Evolutionary conservation across 2,888 invertebrate genomes (phyloP).

Genomic region (Drosophila borborema): DNA sequence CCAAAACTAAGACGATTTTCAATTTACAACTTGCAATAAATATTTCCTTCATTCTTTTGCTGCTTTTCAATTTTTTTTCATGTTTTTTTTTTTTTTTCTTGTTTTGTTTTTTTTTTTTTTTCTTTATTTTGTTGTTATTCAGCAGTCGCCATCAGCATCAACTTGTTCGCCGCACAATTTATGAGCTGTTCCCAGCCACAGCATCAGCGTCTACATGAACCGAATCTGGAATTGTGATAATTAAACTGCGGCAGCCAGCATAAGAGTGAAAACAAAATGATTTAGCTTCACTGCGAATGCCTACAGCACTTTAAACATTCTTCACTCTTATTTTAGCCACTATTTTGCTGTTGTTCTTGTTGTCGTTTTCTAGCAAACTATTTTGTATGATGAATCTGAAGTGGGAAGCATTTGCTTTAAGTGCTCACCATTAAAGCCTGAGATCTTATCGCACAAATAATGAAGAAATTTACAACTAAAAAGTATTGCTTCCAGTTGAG

Average conservation of each 20-base stretch:
- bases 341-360: neutral
- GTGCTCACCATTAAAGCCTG: conserved; percentile 20
- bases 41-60: conserved; percentile 26
- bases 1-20: conserved; percentile 58
- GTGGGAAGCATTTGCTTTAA: conserved; percentile 1
- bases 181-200: conserved; percentile 52
- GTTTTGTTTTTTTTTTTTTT: neutral
- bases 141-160: conserved; percentile 56
- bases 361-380: neutral
- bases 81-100: neutral
- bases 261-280: conserved; percentile 73
- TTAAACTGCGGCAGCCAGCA: conserved; percentile 65
- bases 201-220: conserved; percentile 38
- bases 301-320: conserved; percentile 18
- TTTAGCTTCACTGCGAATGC: conserved; percentile 44
- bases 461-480: neutral
- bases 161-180: conserved; percentile 69
- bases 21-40: conserved; percentile 69
- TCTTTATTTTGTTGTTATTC: neutral
- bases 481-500: conserved; percentile 4
- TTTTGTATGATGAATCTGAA: conserved; percentile 11
- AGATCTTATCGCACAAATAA: conserved; percentile 12
- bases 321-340: conserved; percentile 6
- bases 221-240: conserved; percentile 70
- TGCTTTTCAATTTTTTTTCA: neutral